Percentiles rank a stretch among this genome's conserved stretches.
These are phyloP conservation scores for Agrotis puta DNA, from an alignment of 2,888 invertebrate species.

Conservation along the genomic window DNA sequence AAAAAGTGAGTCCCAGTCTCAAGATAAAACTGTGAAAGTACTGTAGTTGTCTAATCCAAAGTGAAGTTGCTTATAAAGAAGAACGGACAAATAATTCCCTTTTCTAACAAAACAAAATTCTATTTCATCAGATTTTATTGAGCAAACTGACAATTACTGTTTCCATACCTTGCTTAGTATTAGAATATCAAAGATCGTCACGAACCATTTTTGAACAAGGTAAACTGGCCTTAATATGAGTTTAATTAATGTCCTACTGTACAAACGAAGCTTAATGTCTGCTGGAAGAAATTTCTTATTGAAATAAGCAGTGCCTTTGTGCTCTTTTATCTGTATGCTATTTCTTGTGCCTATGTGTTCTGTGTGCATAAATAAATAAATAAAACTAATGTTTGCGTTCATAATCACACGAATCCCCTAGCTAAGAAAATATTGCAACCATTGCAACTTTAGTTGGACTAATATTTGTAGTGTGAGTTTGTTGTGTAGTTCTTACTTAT, in stretches of 20 bases:
- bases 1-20: too few relatives aligned
- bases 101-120: too few relatives aligned
- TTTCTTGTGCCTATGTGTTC: too few relatives aligned
- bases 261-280: too few relatives aligned
- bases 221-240: background rate
- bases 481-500: background rate
- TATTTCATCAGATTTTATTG: background rate
- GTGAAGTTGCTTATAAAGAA: too few relatives aligned
- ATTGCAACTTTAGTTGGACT: constrained; percentile 27
- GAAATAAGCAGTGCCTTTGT: too few relatives aligned
- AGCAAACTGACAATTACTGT: background rate
- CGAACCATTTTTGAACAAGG: background rate
- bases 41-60: too few relatives aligned
- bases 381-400: constrained; percentile 20
- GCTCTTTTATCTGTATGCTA: too few relatives aligned
- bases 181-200: background rate
- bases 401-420: constrained; percentile 22
- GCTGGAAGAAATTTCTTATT: too few relatives aligned
- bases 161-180: background rate
- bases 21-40: too few relatives aligned
- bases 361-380: too few relatives aligned
- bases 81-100: too few relatives aligned
- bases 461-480: constrained; percentile 53
- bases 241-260: background rate
- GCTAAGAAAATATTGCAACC: constrained; percentile 38